phyloP scores from a whole-genome alignment of 2,888 invertebrate genomes.

The Tribolium freemani region DNA sequence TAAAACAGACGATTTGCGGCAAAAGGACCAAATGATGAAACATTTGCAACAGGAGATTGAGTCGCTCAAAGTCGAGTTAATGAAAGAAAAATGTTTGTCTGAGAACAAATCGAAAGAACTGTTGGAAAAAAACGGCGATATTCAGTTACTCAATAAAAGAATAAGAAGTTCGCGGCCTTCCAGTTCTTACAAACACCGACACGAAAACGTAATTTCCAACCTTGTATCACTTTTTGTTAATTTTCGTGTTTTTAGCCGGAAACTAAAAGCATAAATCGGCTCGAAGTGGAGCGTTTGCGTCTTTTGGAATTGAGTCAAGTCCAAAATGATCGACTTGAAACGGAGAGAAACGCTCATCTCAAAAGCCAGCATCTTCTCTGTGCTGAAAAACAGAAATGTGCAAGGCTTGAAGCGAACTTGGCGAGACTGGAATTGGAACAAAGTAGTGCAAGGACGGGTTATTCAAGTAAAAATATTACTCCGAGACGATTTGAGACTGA shows the following conservation, averaged over 20 bases:
- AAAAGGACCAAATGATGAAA: constrained; percentile 69
- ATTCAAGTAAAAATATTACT: constrained; percentile 33
- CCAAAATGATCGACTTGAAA: constrained; percentile 72
- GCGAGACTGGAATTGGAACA: constrained; percentile 72
- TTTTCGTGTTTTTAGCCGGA: constrained; percentile 15
- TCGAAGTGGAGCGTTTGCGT: constrained; percentile 75
- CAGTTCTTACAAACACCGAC: constrained; percentile 42
- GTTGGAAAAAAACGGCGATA: constrained; percentile 69
- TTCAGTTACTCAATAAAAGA: constrained; percentile 69
- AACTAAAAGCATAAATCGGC: constrained; percentile 64
- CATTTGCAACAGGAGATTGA: constrained; percentile 65
- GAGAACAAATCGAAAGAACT: constrained; percentile 70
- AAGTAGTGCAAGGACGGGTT: constrained; percentile 59
- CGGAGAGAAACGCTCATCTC: constrained; percentile 68
- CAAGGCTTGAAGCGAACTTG: constrained; percentile 72
- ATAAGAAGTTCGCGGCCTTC: constrained; percentile 51
- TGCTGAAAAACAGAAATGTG: constrained; percentile 71
- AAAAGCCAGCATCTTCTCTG: constrained; percentile 63
- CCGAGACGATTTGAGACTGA: background rate
- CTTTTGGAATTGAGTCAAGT: constrained; percentile 73
- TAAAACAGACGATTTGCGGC: constrained; percentile 69
- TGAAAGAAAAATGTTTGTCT: constrained; percentile 70
- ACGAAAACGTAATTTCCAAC: constrained; percentile 27
- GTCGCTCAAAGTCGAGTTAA: constrained; percentile 59
- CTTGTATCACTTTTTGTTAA: background rate